These are phyloP conservation scores for Lemur catta DNA, from an alignment of 2,797 vertebrate species.

Conservation along the genomic window DNA sequence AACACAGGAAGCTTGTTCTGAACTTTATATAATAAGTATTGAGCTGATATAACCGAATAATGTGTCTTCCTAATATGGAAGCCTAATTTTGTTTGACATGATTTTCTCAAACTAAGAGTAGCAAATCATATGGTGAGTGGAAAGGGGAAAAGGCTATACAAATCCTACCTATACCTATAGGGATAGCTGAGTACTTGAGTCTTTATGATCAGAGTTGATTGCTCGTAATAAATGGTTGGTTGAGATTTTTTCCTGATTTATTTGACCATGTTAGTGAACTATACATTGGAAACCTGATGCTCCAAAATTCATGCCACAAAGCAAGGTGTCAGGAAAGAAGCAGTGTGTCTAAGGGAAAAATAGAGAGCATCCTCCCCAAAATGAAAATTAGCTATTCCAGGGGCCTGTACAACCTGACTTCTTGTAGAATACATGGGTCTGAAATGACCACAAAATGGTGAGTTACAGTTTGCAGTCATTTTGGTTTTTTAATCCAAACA, in stretches of 20 bases:
- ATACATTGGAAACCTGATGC: neutral
- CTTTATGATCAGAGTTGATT: neutral
- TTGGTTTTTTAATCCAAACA: constrained; percentile 2
- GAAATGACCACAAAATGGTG: neutral
- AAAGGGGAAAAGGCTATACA: neutral
- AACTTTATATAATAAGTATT: neutral
- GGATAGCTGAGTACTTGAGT: neutral
- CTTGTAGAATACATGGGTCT: neutral
- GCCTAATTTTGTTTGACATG: constrained; percentile 11
- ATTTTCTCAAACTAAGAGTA: constrained; percentile 48
- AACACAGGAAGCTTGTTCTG: neutral
- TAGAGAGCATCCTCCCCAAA: neutral
- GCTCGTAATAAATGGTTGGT: constrained; percentile 3
- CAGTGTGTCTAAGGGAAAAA: neutral
- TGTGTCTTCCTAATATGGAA: neutral
- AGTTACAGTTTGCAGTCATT: neutral
- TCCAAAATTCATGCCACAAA: constrained; percentile 17
- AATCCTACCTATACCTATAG: neutral
- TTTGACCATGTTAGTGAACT: constrained; percentile 4
- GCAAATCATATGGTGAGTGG: neutral
- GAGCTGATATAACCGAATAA: neutral
- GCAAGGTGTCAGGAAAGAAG: neutral
- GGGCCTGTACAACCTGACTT: neutral
- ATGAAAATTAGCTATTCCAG: neutral
- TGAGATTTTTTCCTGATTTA: neutral